These are phyloP conservation scores for Drosophila kepulauana DNA, from an alignment of 1,140 invertebrate species.

Conservation along the genomic window DNA sequence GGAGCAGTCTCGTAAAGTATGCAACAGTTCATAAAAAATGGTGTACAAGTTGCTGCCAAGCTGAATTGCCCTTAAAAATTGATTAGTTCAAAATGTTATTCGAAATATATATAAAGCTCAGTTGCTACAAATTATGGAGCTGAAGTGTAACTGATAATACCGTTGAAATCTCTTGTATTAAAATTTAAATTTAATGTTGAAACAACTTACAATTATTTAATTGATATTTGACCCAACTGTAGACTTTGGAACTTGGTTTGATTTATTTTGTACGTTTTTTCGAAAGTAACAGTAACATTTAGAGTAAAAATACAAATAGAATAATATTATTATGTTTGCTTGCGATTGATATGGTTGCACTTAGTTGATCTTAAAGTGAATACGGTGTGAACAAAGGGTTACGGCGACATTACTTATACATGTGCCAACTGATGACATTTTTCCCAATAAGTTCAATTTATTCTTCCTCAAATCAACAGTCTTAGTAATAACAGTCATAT, in stretches of 20 bases:
- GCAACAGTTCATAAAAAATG: constrained; percentile 66
- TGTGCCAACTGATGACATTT: constrained; percentile 5
- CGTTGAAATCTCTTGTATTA: no score
- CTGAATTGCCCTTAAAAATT: constrained; percentile 21
- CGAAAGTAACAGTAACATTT: no score
- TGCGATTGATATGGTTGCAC: no score
- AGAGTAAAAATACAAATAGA: no score
- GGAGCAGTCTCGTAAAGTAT: constrained; percentile 60
- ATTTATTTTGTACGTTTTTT: no score
- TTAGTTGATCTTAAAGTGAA: no score
- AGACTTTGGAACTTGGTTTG: no score
- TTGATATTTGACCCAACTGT: not conserved
- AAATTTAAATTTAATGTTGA: not conserved
- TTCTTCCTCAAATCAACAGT: not conserved
- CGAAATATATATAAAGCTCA: not conserved
- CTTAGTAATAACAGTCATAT: not conserved
- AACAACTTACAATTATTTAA: not conserved
- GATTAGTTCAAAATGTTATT: constrained; percentile 13
- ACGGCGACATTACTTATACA: not conserved
- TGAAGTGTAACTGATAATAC: no score
- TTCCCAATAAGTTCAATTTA: not conserved
- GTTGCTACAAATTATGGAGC: no score
- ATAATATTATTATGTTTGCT: no score
- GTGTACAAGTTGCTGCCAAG: constrained; percentile 9
- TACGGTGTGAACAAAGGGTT: not conserved